phyloP scores from a whole-genome alignment of 2,797 vertebrate species.

The Nyctalus aviator region DNA sequence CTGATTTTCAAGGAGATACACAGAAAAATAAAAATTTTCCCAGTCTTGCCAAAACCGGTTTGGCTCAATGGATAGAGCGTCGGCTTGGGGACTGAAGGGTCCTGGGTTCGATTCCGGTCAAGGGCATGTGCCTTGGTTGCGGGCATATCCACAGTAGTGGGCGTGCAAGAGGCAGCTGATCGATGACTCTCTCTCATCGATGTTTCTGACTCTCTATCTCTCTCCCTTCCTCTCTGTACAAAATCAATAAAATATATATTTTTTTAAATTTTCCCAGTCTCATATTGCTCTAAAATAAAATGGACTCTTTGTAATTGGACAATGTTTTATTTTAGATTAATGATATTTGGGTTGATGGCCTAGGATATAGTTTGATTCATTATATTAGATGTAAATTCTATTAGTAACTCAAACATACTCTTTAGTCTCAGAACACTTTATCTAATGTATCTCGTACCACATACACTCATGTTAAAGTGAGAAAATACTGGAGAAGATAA shows the following conservation, averaged over 20 bases:
- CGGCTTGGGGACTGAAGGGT: too few species aligned
- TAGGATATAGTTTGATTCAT: not conserved
- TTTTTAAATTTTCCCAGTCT: not conserved
- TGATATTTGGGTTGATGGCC: not conserved
- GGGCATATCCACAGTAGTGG: too few species aligned
- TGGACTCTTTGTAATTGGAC: not conserved
- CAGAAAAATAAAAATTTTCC: too few species aligned
- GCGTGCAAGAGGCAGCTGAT: too few species aligned
- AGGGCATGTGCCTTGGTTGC: too few species aligned
- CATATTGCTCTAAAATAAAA: conserved; percentile 5
- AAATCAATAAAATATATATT: too few species aligned
- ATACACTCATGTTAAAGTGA: not conserved
- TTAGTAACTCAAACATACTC: not conserved
- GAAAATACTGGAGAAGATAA: conserved; percentile 17
- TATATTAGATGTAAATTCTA: not conserved
- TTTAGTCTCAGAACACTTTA: not conserved
- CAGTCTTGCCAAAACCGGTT: too few species aligned
- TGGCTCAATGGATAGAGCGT: too few species aligned
- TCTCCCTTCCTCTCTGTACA: too few species aligned
- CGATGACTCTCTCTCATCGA: too few species aligned
- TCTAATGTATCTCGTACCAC: not conserved
- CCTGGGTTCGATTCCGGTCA: too few species aligned
- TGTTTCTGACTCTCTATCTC: too few species aligned
- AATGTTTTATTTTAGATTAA: conserved; percentile 45
- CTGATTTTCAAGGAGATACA: not conserved